Evolutionary conservation across 2,888 invertebrate species (phyloP).

Genomic region (Eucriotettix oculatus): DNA sequence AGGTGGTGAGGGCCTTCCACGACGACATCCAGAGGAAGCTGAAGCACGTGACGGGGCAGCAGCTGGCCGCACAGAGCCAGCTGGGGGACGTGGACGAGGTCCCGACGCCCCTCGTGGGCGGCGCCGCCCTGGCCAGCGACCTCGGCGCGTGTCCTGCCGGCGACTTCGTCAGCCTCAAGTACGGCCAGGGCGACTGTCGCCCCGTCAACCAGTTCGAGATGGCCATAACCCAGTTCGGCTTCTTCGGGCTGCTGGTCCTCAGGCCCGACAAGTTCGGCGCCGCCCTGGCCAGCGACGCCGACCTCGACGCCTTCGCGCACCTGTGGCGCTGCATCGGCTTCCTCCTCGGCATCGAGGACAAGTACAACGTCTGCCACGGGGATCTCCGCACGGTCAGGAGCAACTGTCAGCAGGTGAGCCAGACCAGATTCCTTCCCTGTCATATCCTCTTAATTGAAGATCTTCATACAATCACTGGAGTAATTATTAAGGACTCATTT

Average conservation of each 20-base stretch:
- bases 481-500: too few species aligned
- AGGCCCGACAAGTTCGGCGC: constrained; percentile 27
- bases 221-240: constrained; percentile 33
- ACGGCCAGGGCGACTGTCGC: background rate
- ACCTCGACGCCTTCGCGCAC: constrained; percentile 33
- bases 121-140: background rate
- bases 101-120: background rate
- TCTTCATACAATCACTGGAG: too few species aligned
- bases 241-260: constrained; percentile 29
- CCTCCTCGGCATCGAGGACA: constrained; percentile 26
- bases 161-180: too few species aligned
- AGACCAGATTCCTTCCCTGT: too few species aligned
- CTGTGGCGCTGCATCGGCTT: constrained; percentile 35
- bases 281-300: constrained; percentile 23
- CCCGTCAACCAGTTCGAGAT: constrained; percentile 31
- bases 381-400: background rate
- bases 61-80: background rate
- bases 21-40: background rate
- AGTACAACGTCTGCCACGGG: constrained; percentile 10
- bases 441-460: too few species aligned
- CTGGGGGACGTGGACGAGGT: background rate
- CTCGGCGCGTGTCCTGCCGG: background rate
- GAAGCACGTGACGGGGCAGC: background rate
- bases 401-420: background rate
- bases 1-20: background rate